phyloP scores from a whole-genome alignment of 2,888 invertebrate genomes.

The Fabriciana adippe region DNA sequence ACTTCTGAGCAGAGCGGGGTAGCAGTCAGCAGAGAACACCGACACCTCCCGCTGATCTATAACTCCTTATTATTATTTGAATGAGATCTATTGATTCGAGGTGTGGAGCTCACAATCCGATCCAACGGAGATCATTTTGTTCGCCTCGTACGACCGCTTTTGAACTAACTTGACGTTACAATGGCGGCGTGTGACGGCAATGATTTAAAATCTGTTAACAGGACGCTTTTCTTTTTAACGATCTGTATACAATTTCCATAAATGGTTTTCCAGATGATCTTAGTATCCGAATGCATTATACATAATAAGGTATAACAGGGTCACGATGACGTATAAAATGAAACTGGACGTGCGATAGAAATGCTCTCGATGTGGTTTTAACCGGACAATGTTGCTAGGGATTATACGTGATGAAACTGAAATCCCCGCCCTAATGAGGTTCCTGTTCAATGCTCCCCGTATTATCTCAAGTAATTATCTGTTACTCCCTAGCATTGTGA shows the following conservation, averaged over 20 bases:
- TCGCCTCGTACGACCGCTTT: conserved; percentile 78
- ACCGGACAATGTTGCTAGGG: conserved; percentile 58
- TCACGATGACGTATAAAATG: conserved; percentile 38
- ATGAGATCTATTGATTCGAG: conserved; percentile 80
- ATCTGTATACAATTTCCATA: conserved; percentile 82
- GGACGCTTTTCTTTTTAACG: conserved; percentile 81
- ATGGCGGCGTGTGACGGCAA: conserved; percentile 78
- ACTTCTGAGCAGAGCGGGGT: conserved; percentile 48
- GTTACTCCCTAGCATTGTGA: conserved; percentile 49
- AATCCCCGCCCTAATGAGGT: conserved; percentile 63
- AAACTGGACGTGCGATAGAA: conserved; percentile 6
- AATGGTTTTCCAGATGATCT: conserved; percentile 77
- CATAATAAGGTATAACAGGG: conserved; percentile 66
- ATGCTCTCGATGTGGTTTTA: conserved; percentile 40
- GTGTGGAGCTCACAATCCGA: conserved; percentile 76
- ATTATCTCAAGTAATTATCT: conserved; percentile 69
- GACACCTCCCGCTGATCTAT: conserved; percentile 70
- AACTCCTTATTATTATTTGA: conserved; percentile 82
- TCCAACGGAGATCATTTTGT: conserved; percentile 79
- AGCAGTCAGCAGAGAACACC: conserved; percentile 49
- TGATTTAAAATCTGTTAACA: conserved; percentile 83
- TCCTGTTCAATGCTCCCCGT: conserved; percentile 58
- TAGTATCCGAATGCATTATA: conserved; percentile 64
- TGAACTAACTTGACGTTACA: conserved; percentile 81
- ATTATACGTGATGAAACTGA: conserved; percentile 60